Base-by-base conservation (phyloP, 2,113 vertebrate species). In the Albula glossodonta region DNA sequence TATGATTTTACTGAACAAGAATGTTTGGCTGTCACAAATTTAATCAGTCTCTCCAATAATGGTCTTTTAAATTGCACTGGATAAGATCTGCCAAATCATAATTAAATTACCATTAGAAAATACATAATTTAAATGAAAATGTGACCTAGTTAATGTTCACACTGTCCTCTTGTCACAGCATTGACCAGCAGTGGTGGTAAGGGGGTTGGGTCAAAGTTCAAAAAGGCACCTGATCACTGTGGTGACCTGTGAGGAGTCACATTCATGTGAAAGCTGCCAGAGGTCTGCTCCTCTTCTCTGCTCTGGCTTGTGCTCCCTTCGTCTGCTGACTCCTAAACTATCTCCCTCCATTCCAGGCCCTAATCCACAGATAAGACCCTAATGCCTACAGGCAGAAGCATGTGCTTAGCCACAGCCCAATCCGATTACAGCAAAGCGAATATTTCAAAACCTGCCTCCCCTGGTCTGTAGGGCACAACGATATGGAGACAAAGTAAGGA, bases 331-430 rank as follows among this genome's bases (percentile, higher is more conserved):
- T 83, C 53, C 81, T 19, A 51, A 82, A 82, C 22, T 57, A n/a
- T 48, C 57, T 77, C 50, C 25, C 86, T 86, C 77, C 87, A 53
- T 80, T 77, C 84, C 88, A 86, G 81, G 88, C 83, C 86, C 84
- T 92, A 92, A 94, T 93, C 91, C 87, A 77, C 77, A 51, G 74
- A 87, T 92, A 93, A 93, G 89, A 84, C 83, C 49, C 2, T 93
- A 92, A 92, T 92, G 85, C 88, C 86, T 82, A 1, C 83, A 63
- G 51, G 41, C 15, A 56, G 81, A 22, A 87, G 89, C 86, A 83
- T 89, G 86, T 84, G 90, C 81, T 92, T 91, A 88, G 88, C 88
- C 89, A 90, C 90, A 85, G 87, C 57, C 48, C 86, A 92, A 93
- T 90, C 91, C 81, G 91, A 93, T 93, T 93, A 92, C 48, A 83